These are phyloP conservation scores for Petroica traversi DNA, from an alignment of 2,113 vertebrate species.

Conservation along the genomic window DNA sequence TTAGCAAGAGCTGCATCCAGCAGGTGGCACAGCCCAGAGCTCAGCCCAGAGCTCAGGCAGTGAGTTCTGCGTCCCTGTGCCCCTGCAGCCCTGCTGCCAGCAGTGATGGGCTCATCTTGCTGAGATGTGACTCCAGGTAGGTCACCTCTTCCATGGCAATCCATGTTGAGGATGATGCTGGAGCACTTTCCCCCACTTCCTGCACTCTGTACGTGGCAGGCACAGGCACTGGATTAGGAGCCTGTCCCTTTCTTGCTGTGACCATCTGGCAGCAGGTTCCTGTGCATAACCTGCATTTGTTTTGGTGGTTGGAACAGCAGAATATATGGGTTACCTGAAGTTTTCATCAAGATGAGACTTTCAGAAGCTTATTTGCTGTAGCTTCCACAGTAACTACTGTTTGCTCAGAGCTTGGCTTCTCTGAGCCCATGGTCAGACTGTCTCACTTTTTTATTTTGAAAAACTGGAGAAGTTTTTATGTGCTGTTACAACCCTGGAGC, in stretches of 20 bases:
- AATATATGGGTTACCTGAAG: background rate
- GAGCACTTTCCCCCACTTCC: background rate
- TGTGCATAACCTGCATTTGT: background rate
- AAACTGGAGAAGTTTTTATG: background rate
- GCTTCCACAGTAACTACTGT: background rate
- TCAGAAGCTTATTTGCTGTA: background rate
- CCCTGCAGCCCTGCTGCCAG: background rate
- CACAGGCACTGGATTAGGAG: background rate
- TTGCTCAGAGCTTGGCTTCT: background rate
- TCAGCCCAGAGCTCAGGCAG: background rate
- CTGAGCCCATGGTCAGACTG: background rate
- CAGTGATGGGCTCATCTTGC: accelerated
- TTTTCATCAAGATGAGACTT: background rate
- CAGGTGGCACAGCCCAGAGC: background rate
- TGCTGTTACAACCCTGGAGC: background rate
- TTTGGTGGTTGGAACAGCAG: background rate
- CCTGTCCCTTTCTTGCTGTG: background rate
- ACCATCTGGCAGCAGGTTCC: background rate
- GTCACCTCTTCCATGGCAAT: accelerated
- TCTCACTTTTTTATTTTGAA: background rate
- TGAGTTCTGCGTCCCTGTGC: background rate
- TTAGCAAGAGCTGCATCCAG: background rate
- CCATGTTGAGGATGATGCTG: accelerated
- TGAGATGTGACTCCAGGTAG: background rate
- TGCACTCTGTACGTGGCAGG: background rate